These are phyloP conservation scores for Cnemophilus loriae DNA, from an alignment of 2,113 vertebrate species.

Conservation along the genomic window DNA sequence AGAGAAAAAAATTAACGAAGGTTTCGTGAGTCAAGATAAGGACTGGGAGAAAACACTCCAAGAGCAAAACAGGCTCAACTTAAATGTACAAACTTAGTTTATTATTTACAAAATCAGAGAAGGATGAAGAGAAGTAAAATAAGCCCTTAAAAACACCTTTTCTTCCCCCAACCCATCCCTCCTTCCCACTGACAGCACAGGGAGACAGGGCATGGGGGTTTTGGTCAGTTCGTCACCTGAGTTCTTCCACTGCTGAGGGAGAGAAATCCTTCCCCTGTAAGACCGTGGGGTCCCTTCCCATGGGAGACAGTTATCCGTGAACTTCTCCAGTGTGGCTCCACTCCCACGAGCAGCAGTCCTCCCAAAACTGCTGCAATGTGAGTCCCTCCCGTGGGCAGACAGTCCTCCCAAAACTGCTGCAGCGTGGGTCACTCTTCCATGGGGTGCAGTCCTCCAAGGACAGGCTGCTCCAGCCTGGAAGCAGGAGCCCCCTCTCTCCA, in stretches of 20 bases:
- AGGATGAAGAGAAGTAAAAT: neutral
- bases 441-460: neutral
- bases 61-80: neutral
- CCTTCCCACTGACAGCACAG: accelerated
- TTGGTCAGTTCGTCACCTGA: accelerated
- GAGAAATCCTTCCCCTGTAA: neutral
- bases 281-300: accelerated
- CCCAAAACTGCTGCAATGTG: neutral
- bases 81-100: neutral
- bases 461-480: neutral
- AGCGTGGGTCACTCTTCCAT: accelerated
- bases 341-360: accelerated
- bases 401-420: neutral
- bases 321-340: neutral
- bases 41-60: neutral
- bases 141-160: neutral
- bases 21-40: neutral
- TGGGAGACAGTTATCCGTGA: accelerated
- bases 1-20: neutral
- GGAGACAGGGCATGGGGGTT: neutral
- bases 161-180: neutral
- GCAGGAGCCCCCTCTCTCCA: neutral
- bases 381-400: too few relatives aligned
- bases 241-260: neutral
- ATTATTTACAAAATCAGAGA: neutral